Evolutionary conservation across 1,140 invertebrate species (phyloP).

Genomic region (Scaptomyza montana): DNA sequence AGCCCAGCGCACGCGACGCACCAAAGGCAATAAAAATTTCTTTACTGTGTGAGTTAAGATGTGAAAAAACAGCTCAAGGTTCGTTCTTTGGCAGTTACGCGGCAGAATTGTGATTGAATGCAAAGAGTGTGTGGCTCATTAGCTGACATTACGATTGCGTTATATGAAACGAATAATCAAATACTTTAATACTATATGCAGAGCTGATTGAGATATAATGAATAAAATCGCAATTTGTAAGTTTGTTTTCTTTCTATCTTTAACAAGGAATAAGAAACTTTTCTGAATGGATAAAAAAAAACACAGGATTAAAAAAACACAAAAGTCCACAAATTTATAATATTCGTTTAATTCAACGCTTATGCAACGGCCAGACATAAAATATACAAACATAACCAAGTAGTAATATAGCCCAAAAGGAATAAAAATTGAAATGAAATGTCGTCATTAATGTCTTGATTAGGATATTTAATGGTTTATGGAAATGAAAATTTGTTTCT

Average conservation of each 20-base stretch:
- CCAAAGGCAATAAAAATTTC: slow-evolving; percentile 58
- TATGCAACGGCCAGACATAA: too few relatives aligned
- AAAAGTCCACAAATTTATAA: too few relatives aligned
- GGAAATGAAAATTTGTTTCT: neutral
- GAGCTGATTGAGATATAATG: too few relatives aligned
- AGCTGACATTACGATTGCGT: slow-evolving; percentile 23
- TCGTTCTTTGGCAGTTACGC: neutral
- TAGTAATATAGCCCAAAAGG: too few relatives aligned
- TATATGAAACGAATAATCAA: slow-evolving; percentile 3
- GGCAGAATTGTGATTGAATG: slow-evolving; percentile 6
- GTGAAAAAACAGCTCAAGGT: slow-evolving; percentile 19
- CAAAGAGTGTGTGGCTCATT: slow-evolving; percentile 42
- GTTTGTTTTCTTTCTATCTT: too few relatives aligned
- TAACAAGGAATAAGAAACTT: too few relatives aligned
- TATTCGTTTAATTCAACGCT: too few relatives aligned
- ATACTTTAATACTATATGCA: neutral
- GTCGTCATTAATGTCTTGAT: neutral
- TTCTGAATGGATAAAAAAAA: too few relatives aligned
- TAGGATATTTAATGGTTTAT: neutral
- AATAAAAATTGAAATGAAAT: too few relatives aligned
- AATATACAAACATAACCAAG: too few relatives aligned
- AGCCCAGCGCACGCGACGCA: slow-evolving; percentile 16
- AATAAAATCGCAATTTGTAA: too few relatives aligned
- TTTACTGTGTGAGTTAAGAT: slow-evolving; percentile 9
- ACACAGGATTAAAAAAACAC: too few relatives aligned